Evolutionary conservation across 1,140 invertebrate genomes (phyloP).

Genomic region (Thaumetopoea pityocampa): DNA sequence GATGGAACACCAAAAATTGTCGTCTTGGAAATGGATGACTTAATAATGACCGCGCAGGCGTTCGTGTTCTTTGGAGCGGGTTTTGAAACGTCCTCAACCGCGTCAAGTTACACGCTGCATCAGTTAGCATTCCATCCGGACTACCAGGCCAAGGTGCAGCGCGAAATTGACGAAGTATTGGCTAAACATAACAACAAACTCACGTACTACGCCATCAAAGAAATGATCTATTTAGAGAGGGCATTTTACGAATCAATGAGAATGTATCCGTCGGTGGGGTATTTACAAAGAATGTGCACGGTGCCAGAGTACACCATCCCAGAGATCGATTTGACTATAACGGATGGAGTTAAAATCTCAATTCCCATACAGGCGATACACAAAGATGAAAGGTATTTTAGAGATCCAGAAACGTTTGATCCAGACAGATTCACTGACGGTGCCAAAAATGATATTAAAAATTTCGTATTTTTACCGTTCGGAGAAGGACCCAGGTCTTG

Average conservation of each 20-base stretch:
- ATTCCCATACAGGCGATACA: constrained; percentile 14
- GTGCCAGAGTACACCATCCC: constrained; percentile 1
- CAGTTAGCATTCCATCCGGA: constrained; percentile 14
- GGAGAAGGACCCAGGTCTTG: constrained; percentile 13
- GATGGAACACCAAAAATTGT: constrained; percentile 8
- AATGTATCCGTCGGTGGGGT: constrained; percentile 56
- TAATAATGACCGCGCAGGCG: constrained; percentile 14
- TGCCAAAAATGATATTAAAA: background rate
- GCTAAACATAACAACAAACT: constrained; percentile 14
- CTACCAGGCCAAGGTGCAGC: constrained; percentile 12
- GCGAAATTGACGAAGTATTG: constrained; percentile 11
- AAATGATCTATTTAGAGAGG: constrained; percentile 74
- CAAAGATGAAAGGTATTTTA: constrained; percentile 12
- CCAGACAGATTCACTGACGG: constrained; percentile 1
- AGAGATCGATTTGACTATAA: constrained; percentile 6
- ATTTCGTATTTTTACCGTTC: constrained; percentile 13
- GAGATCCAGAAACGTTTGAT: constrained; percentile 8
- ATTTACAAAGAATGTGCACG: constrained; percentile 22
- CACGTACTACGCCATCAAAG: constrained; percentile 73
- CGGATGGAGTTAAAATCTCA: background rate
- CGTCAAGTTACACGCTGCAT: constrained; percentile 16
- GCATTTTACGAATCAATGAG: constrained; percentile 39
- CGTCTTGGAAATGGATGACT: constrained; percentile 8
- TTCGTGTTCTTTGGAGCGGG: constrained; percentile 24
- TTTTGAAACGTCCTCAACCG: constrained; percentile 19